phyloP scores from a whole-genome alignment of 2,888 invertebrate genomes.

The Stramonita haemastoma region DNA sequence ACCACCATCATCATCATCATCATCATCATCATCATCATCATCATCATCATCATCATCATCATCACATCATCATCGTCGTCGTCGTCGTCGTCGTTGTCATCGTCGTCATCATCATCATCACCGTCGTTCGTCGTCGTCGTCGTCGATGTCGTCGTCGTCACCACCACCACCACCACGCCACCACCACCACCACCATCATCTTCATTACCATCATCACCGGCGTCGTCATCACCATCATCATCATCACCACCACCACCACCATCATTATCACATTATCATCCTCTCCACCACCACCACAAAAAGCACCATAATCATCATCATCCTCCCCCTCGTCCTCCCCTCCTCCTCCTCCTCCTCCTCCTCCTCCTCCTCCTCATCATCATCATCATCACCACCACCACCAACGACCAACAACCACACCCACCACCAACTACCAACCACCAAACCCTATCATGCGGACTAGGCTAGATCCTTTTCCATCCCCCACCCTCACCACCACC shows the following conservation, averaged over 20 bases:
- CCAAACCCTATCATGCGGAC: too few species aligned
- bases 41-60: constrained; percentile 30
- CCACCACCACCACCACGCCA: constrained; percentile 21
- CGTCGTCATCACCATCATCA: constrained; percentile 33
- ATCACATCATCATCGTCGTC: constrained; percentile 16
- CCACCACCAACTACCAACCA: too few species aligned
- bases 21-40: constrained; percentile 32
- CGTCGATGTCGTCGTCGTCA: constrained; percentile 2
- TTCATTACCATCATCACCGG: constrained; percentile 30
- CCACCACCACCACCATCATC: constrained; percentile 31
- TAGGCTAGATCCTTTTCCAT: background rate
- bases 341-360: background rate
- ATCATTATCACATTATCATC: background rate
- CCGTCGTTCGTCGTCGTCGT: constrained; percentile 33
- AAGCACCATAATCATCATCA: too few species aligned
- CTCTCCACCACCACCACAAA: background rate
- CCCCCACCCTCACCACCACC: background rate
- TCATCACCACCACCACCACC: background rate
- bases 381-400: background rate
- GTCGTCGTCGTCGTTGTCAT: constrained; percentile 3
- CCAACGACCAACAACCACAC: too few species aligned
- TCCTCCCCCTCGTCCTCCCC: background rate
- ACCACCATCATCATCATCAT: constrained; percentile 32
- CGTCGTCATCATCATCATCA: constrained; percentile 30
- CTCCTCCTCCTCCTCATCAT: background rate